A percentile compares a stretch with the other conserved stretches of the same genome.
Conservation (phyloP, 2,797 vertebrate species). For the Moxostoma hubbsi region DNA sequence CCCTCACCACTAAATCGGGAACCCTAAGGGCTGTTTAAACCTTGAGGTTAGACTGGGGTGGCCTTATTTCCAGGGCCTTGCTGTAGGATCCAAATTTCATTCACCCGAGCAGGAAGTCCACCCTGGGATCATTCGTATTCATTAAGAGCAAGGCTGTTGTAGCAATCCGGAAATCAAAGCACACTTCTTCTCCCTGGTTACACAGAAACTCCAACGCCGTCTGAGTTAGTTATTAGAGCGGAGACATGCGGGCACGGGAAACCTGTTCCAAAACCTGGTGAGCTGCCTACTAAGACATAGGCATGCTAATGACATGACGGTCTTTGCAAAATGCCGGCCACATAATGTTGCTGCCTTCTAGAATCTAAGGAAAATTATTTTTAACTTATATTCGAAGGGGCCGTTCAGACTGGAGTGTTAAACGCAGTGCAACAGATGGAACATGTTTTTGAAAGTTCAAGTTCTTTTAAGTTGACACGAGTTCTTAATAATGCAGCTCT, state of each 20-base stretch:
- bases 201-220: background rate
- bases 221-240: background rate
- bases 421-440: too few relatives aligned
- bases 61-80: constrained; percentile 28
- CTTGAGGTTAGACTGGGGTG: constrained; percentile 18
- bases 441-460: too few relatives aligned
- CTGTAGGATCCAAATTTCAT: constrained; percentile 25
- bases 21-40: constrained; percentile 27
- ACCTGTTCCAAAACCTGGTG: background rate
- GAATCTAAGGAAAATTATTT: background rate
- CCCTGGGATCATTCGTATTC: constrained; percentile 11
- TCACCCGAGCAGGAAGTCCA: constrained; percentile 14
- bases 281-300: background rate
- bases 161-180: background rate
- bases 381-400: too few relatives aligned
- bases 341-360: background rate
- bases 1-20: background rate
- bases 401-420: too few relatives aligned
- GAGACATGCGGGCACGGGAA: constrained; percentile 1
- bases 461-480: too few relatives aligned
- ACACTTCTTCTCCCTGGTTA: background rate
- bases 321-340: background rate
- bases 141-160: constrained; percentile 15
- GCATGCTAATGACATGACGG: background rate
- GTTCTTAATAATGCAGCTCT: too few relatives aligned